phyloP scores from a whole-genome alignment of 2,797 vertebrate genomes.

The Leptoclinus maculatus region DNA sequence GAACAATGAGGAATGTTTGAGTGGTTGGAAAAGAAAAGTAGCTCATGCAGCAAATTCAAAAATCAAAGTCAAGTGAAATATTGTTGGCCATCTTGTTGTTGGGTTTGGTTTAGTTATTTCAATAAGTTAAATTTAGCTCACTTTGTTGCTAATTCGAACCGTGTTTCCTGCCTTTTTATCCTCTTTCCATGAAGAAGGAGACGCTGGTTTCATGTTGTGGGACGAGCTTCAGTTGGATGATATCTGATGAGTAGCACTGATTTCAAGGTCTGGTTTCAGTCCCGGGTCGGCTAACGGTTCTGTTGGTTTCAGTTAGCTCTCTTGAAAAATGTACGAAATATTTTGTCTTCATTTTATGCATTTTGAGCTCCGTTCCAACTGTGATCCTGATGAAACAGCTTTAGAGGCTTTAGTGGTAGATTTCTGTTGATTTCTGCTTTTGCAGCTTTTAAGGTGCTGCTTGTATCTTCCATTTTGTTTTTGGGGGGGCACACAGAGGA shows the following conservation, averaged over 20 bases:
- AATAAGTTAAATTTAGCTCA: background rate
- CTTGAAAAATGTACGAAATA: background rate
- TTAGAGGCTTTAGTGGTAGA: background rate
- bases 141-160: background rate
- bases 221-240: background rate
- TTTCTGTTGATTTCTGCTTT: constrained; percentile 3
- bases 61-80: background rate
- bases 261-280: background rate
- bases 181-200: background rate
- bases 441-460: no score
- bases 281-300: background rate
- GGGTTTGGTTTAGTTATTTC: background rate
- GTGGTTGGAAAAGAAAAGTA: background rate
- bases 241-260: background rate
- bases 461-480: background rate
- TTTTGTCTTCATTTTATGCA: constrained; percentile 6
- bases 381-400: background rate
- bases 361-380: background rate
- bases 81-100: background rate
- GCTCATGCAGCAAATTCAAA: background rate
- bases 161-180: background rate
- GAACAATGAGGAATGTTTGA: no score
- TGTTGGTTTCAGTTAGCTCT: background rate
- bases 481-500: background rate
- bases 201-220: background rate